These are phyloP conservation scores for Ameiurus melas DNA, from an alignment of 2,113 vertebrate species.

Conservation along the genomic window DNA sequence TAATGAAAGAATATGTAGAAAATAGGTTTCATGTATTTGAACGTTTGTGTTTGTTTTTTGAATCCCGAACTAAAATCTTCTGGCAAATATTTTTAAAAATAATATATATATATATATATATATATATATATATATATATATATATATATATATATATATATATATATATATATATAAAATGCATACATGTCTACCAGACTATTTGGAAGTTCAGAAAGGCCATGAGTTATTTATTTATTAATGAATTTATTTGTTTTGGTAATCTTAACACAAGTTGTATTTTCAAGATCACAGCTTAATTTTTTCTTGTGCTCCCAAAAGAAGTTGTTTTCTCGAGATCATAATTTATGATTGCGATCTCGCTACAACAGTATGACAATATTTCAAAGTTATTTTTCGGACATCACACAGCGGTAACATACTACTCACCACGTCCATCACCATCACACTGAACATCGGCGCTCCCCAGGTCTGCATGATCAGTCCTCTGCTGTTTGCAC, in stretches of 20 bases:
- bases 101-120: no score
- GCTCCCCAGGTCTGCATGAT: neutral
- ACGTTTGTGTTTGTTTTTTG: neutral
- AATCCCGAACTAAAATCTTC: neutral
- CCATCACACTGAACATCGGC: neutral
- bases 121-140: no score
- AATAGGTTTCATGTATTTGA: neutral
- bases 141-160: no score
- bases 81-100: no score
- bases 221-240: no score
- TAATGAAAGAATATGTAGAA: neutral
- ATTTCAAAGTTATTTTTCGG: neutral
- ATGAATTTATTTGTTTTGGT: neutral
- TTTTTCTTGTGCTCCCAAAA: neutral
- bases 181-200: neutral
- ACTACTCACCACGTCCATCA: neutral
- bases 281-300: neutral
- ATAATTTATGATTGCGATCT: neutral
- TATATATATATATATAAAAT: neutral
- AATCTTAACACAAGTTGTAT: neutral
- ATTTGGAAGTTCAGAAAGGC: neutral
- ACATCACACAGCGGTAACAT: neutral
- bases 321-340: neutral
- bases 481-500: neutral
- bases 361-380: neutral